Percentiles rank a stretch among this genome's conserved stretches.
These are phyloP conservation scores for Siderastrea radians DNA, from an alignment of 92 coral and sea anemone species.

Conservation along the genomic window DNA sequence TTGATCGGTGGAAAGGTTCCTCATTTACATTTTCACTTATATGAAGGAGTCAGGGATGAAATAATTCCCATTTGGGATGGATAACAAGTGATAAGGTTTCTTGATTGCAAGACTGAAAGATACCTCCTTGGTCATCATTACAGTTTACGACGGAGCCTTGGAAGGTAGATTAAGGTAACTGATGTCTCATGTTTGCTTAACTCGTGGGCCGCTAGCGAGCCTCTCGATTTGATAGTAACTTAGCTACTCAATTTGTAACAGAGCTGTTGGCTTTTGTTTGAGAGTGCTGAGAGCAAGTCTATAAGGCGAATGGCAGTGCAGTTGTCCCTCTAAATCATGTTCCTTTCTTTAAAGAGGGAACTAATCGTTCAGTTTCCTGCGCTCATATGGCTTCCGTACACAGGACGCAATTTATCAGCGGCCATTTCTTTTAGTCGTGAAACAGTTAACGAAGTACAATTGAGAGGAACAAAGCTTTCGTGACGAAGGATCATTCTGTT, in stretches of 20 bases:
- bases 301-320: neutral
- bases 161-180: neutral
- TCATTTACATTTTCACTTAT: constrained; percentile 27
- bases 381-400: neutral
- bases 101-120: constrained; percentile 13
- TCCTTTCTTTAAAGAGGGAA: neutral
- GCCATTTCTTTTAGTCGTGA: neutral
- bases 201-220: neutral
- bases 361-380: neutral
- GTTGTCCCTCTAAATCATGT: neutral
- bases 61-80: constrained; percentile 4
- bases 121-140: neutral
- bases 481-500: neutral
- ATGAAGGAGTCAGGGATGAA: neutral
- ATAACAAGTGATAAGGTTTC: constrained; percentile 8
- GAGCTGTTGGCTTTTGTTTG: neutral
- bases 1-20: constrained; percentile 14
- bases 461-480: neutral
- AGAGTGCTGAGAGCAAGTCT: neutral
- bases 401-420: neutral
- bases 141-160: neutral
- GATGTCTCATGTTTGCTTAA: neutral
- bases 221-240: neutral
- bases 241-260: neutral
- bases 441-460: neutral